A percentile compares a stretch with the other conserved stretches of the same genome.
phyloP scores from a whole-genome alignment of 2,888 invertebrate species.

The Allophyes oxyacanthae region DNA sequence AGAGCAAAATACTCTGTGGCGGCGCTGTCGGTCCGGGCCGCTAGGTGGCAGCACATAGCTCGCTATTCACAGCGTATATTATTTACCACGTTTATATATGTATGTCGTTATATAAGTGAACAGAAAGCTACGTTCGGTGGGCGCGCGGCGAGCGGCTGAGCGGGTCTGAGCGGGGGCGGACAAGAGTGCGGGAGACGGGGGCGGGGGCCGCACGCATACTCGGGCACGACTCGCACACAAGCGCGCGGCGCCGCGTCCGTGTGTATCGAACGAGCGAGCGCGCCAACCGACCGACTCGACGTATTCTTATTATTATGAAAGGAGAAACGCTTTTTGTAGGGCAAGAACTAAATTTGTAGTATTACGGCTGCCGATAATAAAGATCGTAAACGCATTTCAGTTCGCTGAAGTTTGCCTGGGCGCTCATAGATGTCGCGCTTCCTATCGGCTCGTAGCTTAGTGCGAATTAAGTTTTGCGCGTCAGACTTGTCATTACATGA shows the following conservation, averaged over 20 bases:
- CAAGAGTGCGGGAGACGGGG: slow-evolving; percentile 44
- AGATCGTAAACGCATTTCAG: slow-evolving; percentile 88
- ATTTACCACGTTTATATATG: slow-evolving; percentile 85
- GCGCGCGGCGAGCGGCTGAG: slow-evolving; percentile 54
- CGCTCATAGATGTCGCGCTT: slow-evolving; percentile 87
- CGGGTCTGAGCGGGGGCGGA: slow-evolving; percentile 47
- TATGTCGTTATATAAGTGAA: slow-evolving; percentile 88
- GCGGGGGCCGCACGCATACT: slow-evolving; percentile 58
- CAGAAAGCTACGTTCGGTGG: slow-evolving; percentile 86
- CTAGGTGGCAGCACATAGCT: slow-evolving; percentile 88
- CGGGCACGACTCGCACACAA: slow-evolving; percentile 66
- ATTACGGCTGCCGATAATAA: slow-evolving; percentile 86
- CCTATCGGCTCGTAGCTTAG: slow-evolving; percentile 54
- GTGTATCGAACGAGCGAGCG: slow-evolving; percentile 85
- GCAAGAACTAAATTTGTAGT: slow-evolving; percentile 89
- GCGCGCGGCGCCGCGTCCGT: slow-evolving; percentile 71
- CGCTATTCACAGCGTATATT: slow-evolving; percentile 86
- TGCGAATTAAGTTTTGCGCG: slow-evolving; percentile 64
- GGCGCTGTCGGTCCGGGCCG: slow-evolving; percentile 73
- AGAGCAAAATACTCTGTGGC: slow-evolving; percentile 72
- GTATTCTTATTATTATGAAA: slow-evolving; percentile 91
- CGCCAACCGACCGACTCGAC: slow-evolving; percentile 87
- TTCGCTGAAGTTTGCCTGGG: slow-evolving; percentile 82
- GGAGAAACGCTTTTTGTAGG: slow-evolving; percentile 90
- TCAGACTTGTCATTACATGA: slow-evolving; percentile 58